A percentile compares a stretch with the other conserved stretches of the same genome.
Conservation (phyloP, 2,113 vertebrate genomes). For the Ivindomyrus marchei region DNA sequence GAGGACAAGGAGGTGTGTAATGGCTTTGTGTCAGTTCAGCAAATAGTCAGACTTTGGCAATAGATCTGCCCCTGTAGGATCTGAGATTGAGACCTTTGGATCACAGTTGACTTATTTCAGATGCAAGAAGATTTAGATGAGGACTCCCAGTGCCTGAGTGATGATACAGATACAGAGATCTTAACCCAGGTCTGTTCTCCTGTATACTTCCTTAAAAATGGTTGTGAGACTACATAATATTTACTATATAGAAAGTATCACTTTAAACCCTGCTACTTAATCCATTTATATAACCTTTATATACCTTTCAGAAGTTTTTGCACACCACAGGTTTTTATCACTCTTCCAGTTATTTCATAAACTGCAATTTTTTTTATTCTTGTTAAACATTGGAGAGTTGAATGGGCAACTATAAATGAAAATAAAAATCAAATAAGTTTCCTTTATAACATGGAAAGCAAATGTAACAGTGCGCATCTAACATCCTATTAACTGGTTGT, state of each 20-base stretch:
- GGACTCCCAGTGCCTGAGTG: constrained; percentile 78
- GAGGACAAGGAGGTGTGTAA: constrained; percentile 50
- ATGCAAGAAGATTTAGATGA: constrained; percentile 74
- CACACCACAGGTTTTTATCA: too few relatives aligned
- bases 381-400: too few relatives aligned
- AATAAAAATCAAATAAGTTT: too few relatives aligned
- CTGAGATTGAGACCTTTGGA: background rate
- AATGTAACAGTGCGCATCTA: too few relatives aligned
- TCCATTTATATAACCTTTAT: background rate
- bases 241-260: background rate
- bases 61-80: background rate
- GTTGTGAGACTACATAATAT: background rate
- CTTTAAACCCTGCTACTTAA: background rate
- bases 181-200: constrained; percentile 69
- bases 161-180: constrained; percentile 83
- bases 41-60: background rate
- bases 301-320: too few relatives aligned
- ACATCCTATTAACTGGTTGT: too few relatives aligned
- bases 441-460: too few relatives aligned
- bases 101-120: constrained; percentile 46
- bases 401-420: too few relatives aligned
- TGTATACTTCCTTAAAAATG: background rate
- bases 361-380: too few relatives aligned
- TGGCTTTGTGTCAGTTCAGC: background rate
- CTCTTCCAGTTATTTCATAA: too few relatives aligned